Evolutionary conservation across 2,797 vertebrate genomes (phyloP).

Genomic region (Cryptoprocta ferox): DNA sequence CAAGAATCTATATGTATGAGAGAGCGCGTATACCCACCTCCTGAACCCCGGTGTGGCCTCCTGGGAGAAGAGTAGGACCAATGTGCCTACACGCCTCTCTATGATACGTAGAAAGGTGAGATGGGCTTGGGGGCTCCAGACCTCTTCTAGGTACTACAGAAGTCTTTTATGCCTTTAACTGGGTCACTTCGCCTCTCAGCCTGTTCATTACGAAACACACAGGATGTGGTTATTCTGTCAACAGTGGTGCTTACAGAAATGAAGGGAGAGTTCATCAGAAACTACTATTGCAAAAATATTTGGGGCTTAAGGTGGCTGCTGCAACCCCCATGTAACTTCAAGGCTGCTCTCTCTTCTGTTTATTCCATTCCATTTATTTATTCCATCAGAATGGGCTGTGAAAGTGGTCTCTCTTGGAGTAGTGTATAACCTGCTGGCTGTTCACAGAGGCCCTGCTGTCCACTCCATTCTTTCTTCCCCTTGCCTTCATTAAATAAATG

Average conservation of each 20-base stretch:
- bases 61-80: not conserved
- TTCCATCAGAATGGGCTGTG: not conserved
- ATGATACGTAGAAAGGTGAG: not conserved
- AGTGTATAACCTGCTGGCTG: not conserved
- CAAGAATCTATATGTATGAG: not conserved
- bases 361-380: not conserved
- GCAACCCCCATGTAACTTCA: not conserved
- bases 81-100: not conserved
- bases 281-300: not conserved
- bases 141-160: not conserved
- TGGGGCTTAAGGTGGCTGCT: not conserved
- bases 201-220: not conserved
- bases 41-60: not conserved
- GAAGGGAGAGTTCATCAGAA: not conserved
- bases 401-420: not conserved
- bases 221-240: not conserved
- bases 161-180: not conserved
- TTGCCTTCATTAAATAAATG: not conserved
- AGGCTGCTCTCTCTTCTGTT: not conserved
- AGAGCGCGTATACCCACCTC: accelerated
- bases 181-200: not conserved
- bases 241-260: not conserved
- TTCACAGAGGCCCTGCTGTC: not conserved
- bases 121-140: not conserved
- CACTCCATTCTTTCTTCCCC: not conserved